Base-by-base conservation (phyloP, 2,113 vertebrate species). In the Hippoglossus stenolepis region DNA sequence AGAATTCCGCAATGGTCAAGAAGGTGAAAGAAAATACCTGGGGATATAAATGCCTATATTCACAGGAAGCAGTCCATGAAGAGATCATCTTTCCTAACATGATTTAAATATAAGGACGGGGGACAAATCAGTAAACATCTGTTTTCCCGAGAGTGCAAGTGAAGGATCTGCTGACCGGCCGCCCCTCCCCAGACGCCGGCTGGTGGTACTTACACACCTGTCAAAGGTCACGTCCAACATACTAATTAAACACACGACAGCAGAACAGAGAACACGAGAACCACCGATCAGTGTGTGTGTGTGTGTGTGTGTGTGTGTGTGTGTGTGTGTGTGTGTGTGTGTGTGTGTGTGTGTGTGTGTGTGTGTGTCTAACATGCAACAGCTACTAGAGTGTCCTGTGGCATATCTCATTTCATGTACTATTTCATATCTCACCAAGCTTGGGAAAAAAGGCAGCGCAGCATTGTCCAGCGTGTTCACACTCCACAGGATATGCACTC, bases 231-330 rank as follows among this genome's bases (percentile, higher is more conserved):
- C 47, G 62, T 82, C 56, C 75, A 80, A 79, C 69, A 81, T 72
- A 68, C 69, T 75, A 85, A 88, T 83, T 84, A 84, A 79, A 79
- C 85, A 71, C 85, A 73, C 43, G 2, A 59, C 62, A 72, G 65
- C 71, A 76, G 31, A 69, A 68, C 18, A 65, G 54, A 74, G 64
- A 77, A 63, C 80, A 84, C 4, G 28, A 82, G 59, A 49, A 81
- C 24, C 11, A 63, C n/a, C 65, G 54, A 54, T n/a, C 51, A 49
- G 28, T 71, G 64, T 65, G 60, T 60, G 61, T 28, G 23, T 65
- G 28, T 75, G 53, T 67, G 63, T 72, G 72, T 72, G 28, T 68
- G 59, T 56, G 76, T 18, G 31, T 31, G 31, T 31, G 0, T 31
- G 64, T 59, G 60, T 63, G 61, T 28, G 23, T 69, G 28, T 75